Conservation (phyloP, 2,113 vertebrate species). For the Limanda limanda region DNA sequence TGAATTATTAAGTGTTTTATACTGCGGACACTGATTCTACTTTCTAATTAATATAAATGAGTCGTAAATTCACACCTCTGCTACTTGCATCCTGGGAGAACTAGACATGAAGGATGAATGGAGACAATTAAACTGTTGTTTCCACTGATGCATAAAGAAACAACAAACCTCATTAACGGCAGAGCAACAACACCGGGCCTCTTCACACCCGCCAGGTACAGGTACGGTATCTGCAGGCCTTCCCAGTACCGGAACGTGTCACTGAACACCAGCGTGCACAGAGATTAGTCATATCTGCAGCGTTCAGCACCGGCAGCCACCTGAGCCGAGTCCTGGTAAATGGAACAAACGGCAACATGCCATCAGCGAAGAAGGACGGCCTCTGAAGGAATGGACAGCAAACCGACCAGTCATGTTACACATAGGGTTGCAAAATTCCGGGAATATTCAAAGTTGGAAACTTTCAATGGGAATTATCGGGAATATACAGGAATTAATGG, state of each 20-base stretch:
- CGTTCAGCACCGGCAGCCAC: conserved; percentile 3
- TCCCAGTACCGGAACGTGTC: conserved; percentile 31
- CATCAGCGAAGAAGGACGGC: conserved; percentile 9
- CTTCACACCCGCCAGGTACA: conserved; percentile 9
- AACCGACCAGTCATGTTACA: too few relatives aligned
- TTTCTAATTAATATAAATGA: conserved; percentile 13
- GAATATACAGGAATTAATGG: too few relatives aligned
- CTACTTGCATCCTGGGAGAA: conserved; percentile 9
- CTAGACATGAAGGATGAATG: conserved; percentile 12
- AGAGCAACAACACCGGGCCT: neutral
- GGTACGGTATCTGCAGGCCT: conserved; percentile 33
- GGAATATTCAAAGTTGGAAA: too few relatives aligned
- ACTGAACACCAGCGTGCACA: conserved; percentile 22
- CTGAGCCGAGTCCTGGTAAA: conserved; percentile 22
- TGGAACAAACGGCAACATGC: conserved; percentile 19
- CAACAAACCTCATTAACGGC: conserved; percentile 15
- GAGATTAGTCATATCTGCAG: conserved; percentile 23
- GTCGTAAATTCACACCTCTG: neutral
- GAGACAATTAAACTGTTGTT: conserved; percentile 1
- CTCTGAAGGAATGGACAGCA: neutral
- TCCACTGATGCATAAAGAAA: neutral
- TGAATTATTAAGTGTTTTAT: conserved; percentile 12
- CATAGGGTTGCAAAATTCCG: too few relatives aligned
- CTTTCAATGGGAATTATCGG: too few relatives aligned
- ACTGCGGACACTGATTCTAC: neutral